Conservation (phyloP, 2,113 vertebrate genomes). For the Polypterus bichir region DNA sequence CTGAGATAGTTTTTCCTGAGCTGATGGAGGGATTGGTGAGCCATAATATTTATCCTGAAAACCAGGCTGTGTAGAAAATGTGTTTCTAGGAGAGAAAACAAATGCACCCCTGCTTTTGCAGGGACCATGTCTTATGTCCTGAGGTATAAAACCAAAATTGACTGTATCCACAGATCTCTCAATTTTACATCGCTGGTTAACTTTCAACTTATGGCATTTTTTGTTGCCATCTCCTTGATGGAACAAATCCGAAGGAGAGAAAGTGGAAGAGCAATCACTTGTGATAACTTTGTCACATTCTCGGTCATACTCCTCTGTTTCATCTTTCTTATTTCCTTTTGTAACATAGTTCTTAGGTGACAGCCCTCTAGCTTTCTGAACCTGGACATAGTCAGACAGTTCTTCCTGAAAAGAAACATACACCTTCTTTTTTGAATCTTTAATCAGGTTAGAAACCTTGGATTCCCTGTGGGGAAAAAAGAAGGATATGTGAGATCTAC, state of each 20-base stretch:
- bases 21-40: too few species aligned
- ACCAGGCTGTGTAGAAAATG: too few species aligned
- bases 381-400: slow-evolving; percentile 61
- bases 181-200: slow-evolving; percentile 1
- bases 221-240: too few species aligned
- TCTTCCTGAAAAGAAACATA: slow-evolving; percentile 63
- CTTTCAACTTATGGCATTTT: not conserved
- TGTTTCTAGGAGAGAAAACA: too few species aligned
- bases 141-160: slow-evolving; percentile 15
- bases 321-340: slow-evolving; percentile 22
- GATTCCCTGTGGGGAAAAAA: slow-evolving; percentile 48
- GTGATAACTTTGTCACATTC: not conserved
- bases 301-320: slow-evolving; percentile 22
- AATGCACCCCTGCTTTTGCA: not conserved
- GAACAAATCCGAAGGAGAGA: too few species aligned
- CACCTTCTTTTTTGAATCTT: slow-evolving; percentile 53
- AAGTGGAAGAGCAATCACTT: too few species aligned
- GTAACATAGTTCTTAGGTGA: slow-evolving; percentile 39
- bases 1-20: too few species aligned
- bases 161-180: slow-evolving; percentile 12
- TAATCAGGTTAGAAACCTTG: slow-evolving; percentile 38
- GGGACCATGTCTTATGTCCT: slow-evolving; percentile 20
- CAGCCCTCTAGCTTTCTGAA: slow-evolving; percentile 58
- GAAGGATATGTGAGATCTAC: not conserved
- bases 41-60: too few species aligned